Percentiles rank a stretch among this genome's conserved stretches.
phyloP scores from a whole-genome alignment of 2,888 invertebrate species.

The Endomychus coccineus region DNA sequence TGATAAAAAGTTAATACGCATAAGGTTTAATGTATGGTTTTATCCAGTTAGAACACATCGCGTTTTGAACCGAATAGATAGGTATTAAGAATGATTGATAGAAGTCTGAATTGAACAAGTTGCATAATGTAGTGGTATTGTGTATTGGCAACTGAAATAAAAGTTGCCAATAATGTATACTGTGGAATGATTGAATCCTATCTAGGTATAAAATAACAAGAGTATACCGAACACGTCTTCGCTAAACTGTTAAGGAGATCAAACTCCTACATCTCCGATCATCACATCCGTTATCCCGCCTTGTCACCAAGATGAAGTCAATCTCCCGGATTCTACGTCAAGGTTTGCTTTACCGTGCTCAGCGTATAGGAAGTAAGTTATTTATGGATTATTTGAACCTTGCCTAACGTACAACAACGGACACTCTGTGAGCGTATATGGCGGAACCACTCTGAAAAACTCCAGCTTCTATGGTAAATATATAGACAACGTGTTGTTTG shows the following conservation, averaged over 20 bases:
- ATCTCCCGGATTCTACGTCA: slow-evolving; percentile 1
- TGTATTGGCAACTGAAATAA: too few species aligned
- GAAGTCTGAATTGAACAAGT: too few species aligned
- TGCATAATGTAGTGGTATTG: too few species aligned
- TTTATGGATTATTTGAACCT: slow-evolving; percentile 31
- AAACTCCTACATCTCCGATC: slow-evolving; percentile 5
- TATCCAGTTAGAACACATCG: too few species aligned
- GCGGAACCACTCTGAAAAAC: slow-evolving; percentile 15
- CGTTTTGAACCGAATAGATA: too few species aligned
- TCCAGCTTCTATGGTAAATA: slow-evolving; percentile 13
- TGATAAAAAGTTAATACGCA: too few species aligned
- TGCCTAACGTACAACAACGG: slow-evolving; percentile 20
- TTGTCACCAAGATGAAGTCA: slow-evolving; percentile 3
- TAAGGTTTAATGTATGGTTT: too few species aligned
- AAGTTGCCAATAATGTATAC: too few species aligned
- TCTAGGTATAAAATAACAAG: slow-evolving; percentile 4
- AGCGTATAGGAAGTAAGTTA: slow-evolving; percentile 24
- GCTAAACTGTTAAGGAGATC: slow-evolving; percentile 4
- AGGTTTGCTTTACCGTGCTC: slow-evolving; percentile 3
- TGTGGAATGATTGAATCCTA: not conserved
- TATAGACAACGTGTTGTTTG: slow-evolving; percentile 16
- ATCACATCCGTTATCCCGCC: slow-evolving; percentile 4
- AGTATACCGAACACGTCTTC: slow-evolving; percentile 4
- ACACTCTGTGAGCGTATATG: not conserved
- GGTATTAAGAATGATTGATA: too few species aligned